Percentiles rank a stretch among this genome's conserved stretches.
Conservation (phyloP, 2,888 invertebrate species). For the Pedicia rivosa region DNA sequence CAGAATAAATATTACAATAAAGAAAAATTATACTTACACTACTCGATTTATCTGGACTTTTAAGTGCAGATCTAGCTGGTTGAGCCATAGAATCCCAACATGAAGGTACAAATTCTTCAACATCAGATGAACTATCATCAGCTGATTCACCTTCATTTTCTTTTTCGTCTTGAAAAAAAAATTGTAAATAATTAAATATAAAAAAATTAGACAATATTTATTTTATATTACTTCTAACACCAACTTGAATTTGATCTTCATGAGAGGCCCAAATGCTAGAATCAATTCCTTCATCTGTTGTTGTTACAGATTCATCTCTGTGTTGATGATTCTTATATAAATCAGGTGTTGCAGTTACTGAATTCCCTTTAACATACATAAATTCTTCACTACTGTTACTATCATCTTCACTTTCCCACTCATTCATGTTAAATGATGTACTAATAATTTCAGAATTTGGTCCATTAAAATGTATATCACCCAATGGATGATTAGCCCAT, state of each 20-base stretch:
- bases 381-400: slow-evolving; percentile 20
- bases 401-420: slow-evolving; percentile 29
- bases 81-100: slow-evolving; percentile 66
- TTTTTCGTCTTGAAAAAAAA: slow-evolving; percentile 11
- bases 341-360: no score
- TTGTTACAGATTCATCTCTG: neutral
- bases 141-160: slow-evolving; percentile 17
- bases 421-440: slow-evolving; percentile 13
- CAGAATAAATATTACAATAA: neutral
- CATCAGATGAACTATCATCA: slow-evolving; percentile 34
- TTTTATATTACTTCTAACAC: slow-evolving; percentile 6
- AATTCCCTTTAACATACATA: slow-evolving; percentile 18
- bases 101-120: slow-evolving; percentile 62
- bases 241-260: slow-evolving; percentile 10
- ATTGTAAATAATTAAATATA: neutral
- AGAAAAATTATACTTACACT: slow-evolving; percentile 12
- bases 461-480: slow-evolving; percentile 13
- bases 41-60: slow-evolving; percentile 32
- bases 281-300: slow-evolving; percentile 1
- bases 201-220: neutral
- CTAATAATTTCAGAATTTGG: slow-evolving; percentile 12
- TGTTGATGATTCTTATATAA: no score
- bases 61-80: slow-evolving; percentile 57
- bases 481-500: slow-evolving; percentile 10
- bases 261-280: slow-evolving; percentile 11